Evolutionary conservation across 2,797 vertebrate species (phyloP), one percentile per base, ranked within the genome.

Genomic region (Alauda arvensis): DNA sequence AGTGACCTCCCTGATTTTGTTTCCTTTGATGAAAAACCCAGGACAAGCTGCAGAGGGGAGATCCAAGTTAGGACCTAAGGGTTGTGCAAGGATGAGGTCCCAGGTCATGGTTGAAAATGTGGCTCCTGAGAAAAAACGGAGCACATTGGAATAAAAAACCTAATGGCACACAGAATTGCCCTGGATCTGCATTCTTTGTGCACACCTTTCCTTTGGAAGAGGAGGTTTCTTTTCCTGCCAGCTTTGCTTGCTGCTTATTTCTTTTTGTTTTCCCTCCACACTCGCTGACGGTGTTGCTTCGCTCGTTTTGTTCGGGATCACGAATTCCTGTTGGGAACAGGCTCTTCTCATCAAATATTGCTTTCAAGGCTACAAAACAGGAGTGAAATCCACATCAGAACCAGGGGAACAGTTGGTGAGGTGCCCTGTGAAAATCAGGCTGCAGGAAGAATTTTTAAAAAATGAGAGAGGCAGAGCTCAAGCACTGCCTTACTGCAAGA

Each of bases 281-380:
- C 84, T 80, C n/a, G 15, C 80, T 96, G 95, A 60, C 59, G 45
- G 62, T 94, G 85, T 77, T 92, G 88, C 88, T 95, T 96, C 18
- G 12, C 60, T 96, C 94, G 95, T 96, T 96, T 95, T 81, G 89
- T 87, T 97, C 96, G 71, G 18, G 83, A 90, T 97, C 94, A 71
- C 96, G 89, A 89, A 97, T 95, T 93, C 97, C 97, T 96, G 97
- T 97, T 52, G 97, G 97, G 89, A 98, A 95, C 69, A 96, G 94
- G 72, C 93, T 97, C 90, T 92, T 97, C 94, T 97, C 96, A 96
- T 97, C 96, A 96, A 97, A 97, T 46, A 92, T 85, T 65, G 94
- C 95, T 97, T 97, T 97, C 95, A 97, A 85, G 75, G 93, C 95
- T 98, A 93, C 56, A 95, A 90, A 92, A 83, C 55, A 46, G 85